phyloP scores from a whole-genome alignment of 2,113 vertebrate genomes.

The Lota lota region DNA sequence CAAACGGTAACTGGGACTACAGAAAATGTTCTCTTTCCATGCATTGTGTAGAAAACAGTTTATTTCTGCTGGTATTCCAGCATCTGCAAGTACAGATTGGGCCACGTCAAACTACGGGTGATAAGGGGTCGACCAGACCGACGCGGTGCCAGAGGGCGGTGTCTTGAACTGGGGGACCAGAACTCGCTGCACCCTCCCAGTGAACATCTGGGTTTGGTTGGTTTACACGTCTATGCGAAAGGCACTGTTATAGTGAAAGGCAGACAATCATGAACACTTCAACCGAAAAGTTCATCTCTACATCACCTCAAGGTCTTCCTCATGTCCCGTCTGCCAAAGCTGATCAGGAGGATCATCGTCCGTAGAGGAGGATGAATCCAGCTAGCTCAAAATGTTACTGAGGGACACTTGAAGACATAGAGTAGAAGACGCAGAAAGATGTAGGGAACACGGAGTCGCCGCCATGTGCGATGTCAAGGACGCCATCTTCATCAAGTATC shows the following conservation, averaged over 20 bases:
- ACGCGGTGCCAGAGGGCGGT: background rate
- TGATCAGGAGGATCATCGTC: background rate
- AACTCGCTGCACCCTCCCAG: background rate
- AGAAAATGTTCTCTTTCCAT: background rate
- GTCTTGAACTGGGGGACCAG: background rate
- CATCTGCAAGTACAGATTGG: background rate
- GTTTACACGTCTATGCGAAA: background rate
- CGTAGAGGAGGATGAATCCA: background rate
- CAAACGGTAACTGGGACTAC: no score
- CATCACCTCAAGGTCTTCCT: background rate
- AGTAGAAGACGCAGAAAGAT: background rate
- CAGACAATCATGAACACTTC: background rate
- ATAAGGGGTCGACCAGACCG: background rate
- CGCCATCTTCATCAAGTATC: background rate
- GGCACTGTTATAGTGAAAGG: background rate
- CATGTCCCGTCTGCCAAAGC: background rate
- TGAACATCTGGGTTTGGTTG: background rate
- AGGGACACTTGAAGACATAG: background rate
- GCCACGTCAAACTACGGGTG: background rate
- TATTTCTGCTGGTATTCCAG: slow-evolving; percentile 1
- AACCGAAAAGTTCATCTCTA: background rate
- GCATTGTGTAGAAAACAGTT: background rate
- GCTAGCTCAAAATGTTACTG: background rate
- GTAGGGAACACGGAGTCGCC: background rate
- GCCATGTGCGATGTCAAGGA: background rate